A percentile compares a stretch with the other conserved stretches of the same genome.
Conservation (phyloP, 2,888 invertebrate genomes). For the Eupithecia pulchellata region DNA sequence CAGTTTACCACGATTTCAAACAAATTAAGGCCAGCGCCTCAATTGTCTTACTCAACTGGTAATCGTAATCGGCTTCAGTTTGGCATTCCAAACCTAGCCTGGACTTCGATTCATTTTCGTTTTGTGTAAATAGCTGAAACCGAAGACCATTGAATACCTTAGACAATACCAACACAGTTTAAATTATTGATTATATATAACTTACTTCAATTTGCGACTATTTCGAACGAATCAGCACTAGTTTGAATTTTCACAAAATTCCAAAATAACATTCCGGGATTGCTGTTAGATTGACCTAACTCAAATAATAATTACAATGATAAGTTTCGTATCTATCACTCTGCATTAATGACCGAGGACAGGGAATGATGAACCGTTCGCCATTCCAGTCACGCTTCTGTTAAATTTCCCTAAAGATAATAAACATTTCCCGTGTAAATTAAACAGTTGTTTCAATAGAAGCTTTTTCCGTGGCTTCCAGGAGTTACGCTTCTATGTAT, state of each 20-base stretch:
- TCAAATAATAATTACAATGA: not conserved
- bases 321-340: constrained; percentile 22
- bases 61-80: too few species aligned
- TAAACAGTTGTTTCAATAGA: constrained; percentile 69
- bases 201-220: not conserved
- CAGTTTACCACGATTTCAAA: too few species aligned
- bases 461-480: constrained; percentile 40
- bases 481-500: constrained; percentile 31
- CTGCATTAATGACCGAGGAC: constrained; percentile 20
- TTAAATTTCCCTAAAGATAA: constrained; percentile 81
- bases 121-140: too few species aligned
- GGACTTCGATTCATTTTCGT: too few species aligned
- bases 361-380: constrained; percentile 59
- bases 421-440: constrained; percentile 75
- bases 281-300: not conserved
- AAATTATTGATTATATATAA: too few species aligned
- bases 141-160: too few species aligned
- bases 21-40: too few species aligned
- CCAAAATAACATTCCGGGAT: not conserved
- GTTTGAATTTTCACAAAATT: not conserved
- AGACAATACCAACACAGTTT: too few species aligned
- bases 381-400: constrained; percentile 71
- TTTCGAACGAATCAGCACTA: not conserved
- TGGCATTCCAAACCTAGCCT: too few species aligned
- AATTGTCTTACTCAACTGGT: too few species aligned